A percentile compares a stretch with the other conserved stretches of the same genome.
Evolutionary conservation across 2,797 vertebrate species (phyloP).

Genomic region (Helicolenus hilgendorfi): DNA sequence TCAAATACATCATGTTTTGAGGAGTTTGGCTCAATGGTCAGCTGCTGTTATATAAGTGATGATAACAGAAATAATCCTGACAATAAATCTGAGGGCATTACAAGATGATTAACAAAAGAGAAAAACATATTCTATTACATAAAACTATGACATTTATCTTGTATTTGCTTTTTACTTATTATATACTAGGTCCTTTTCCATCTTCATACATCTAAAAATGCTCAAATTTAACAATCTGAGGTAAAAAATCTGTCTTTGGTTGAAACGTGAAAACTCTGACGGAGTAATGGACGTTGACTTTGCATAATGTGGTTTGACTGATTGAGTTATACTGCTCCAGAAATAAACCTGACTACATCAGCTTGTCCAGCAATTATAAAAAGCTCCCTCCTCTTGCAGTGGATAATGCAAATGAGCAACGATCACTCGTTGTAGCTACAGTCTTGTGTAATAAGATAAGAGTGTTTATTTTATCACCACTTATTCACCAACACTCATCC

Average conservation of each 20-base stretch:
- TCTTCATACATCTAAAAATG: neutral
- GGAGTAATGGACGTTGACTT: neutral
- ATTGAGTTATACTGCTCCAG: neutral
- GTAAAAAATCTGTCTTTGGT: neutral
- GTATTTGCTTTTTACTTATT: neutral
- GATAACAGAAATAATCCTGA: neutral
- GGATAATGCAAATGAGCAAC: neutral
- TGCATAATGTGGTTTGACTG: neutral
- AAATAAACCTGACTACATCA: conserved; percentile 9
- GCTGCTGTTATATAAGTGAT: neutral
- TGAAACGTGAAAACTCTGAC: neutral
- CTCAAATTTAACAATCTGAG: neutral
- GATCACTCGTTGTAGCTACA: neutral
- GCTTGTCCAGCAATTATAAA: neutral
- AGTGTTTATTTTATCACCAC: neutral
- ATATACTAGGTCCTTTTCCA: neutral
- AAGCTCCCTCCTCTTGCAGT: neutral
- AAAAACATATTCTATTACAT: neutral
- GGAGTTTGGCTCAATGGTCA: neutral
- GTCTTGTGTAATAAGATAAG: neutral
- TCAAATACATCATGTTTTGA: neutral
- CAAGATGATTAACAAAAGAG: neutral
- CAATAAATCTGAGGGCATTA: no score
- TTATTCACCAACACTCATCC: neutral
- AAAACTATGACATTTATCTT: neutral